Percentiles rank a stretch among this genome's conserved stretches.
phyloP scores from a whole-genome alignment of 2,888 invertebrate species.

The Hypsopygia costalis region DNA sequence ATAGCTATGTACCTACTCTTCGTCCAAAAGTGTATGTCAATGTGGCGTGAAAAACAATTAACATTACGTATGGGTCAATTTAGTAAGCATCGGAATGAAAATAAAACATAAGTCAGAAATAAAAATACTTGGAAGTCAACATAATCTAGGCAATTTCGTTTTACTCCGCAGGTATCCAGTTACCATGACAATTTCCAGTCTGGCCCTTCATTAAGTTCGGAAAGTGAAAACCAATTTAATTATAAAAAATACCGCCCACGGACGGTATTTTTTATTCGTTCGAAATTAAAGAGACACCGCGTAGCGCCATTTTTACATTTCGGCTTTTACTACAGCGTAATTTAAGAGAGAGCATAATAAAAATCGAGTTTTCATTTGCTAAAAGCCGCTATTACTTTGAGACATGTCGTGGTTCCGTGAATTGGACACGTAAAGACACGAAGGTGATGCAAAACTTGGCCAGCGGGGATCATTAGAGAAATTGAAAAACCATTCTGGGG shows the following conservation, averaged over 20 bases:
- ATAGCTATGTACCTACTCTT: no score
- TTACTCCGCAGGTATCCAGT: not conserved
- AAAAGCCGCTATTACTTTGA: slow-evolving; percentile 52
- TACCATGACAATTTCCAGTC: not conserved
- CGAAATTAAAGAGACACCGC: slow-evolving; percentile 17
- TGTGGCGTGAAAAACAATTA: no score
- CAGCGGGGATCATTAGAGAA: slow-evolving; percentile 2
- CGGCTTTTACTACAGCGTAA: slow-evolving; percentile 39
- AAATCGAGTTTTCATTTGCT: slow-evolving; percentile 68
- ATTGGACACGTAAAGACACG: slow-evolving; percentile 35
- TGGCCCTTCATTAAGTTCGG: slow-evolving; percentile 14
- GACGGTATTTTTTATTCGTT: no score
- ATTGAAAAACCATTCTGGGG: slow-evolving; percentile 3
- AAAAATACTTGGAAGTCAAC: no score
- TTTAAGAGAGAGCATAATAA: slow-evolving; percentile 61
- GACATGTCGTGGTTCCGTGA: slow-evolving; percentile 35
- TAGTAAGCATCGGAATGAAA: no score
- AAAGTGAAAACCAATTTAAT: slow-evolving; percentile 16
- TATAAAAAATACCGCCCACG: slow-evolving; percentile 17
- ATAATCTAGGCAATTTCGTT: no score
- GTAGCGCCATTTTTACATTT: slow-evolving; percentile 38
- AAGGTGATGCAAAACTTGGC: slow-evolving; percentile 13
- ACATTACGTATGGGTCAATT: no score
- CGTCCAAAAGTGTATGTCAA: no score
- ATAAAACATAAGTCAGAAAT: no score